Base-by-base conservation (phyloP, 2,797 vertebrate genomes). In the Falco peregrinus region DNA sequence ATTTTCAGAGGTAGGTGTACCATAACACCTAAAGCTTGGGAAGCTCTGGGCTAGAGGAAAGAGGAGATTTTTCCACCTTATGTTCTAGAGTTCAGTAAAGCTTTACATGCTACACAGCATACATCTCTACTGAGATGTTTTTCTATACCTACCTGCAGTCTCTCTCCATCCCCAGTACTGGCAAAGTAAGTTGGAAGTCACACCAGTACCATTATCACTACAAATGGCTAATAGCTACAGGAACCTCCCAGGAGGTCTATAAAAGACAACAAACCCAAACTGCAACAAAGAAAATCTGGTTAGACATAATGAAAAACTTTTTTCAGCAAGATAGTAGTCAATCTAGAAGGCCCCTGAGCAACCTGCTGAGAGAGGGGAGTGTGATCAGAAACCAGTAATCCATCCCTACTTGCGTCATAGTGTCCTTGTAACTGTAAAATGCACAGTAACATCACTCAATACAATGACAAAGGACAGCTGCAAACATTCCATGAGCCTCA, bases 1-100 rank as follows among this genome's bases (percentile, higher is more conserved):
- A 33, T 90, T 96, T 92, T 86, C 56, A 56, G 86, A 94, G 70
- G 93, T 82, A 89, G 84, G 51, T 94, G 78, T 93, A 41, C 70
- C 5, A 0, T 82, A 79, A 92, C 88, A 79, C 86, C 91, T 67
- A 90, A 92, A 77, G 13, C 47, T 29, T 90, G 84, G 86, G 89
- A 87, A 96, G 94, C 86, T 93, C 81, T 93, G 81, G 84, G 50
- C 89, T 93, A 24, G 29, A 82, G 51, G 57, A 84, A 86, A 60
- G 37, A 77, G 41, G 53, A 45, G 65, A 59, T 82, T 86, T 90
- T 83, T 51, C 4, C 63, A 56, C 84, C 51, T 84, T 87, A 76
- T 82, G 59, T 87, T 94, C 83, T 64, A 50, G 50, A 68, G 65
- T 54, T 90, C 77, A 48, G 61, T 33, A 2, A 91, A 93, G 64